phyloP scores from a whole-genome alignment of 2,797 vertebrate species.

The Thripadectes ignobilis region DNA sequence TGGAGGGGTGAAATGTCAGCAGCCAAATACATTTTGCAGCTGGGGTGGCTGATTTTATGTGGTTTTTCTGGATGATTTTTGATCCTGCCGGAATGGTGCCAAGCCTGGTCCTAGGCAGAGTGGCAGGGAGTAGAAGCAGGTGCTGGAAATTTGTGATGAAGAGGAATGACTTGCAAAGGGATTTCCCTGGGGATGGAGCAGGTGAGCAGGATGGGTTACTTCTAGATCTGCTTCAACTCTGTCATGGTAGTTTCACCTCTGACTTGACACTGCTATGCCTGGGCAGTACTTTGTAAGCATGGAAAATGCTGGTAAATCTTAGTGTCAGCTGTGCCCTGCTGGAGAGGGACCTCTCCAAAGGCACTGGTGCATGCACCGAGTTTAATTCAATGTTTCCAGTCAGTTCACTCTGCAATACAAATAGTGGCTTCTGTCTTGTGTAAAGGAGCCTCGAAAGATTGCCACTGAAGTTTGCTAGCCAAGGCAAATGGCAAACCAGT shows the following conservation, averaged over 20 bases:
- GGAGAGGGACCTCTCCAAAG: not conserved
- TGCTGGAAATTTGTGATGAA: not conserved
- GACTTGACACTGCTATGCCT: not conserved
- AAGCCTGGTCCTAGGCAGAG: not conserved
- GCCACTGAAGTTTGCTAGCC: not conserved
- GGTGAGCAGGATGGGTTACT: not conserved
- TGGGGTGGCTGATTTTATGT: not conserved
- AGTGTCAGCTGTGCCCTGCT: not conserved
- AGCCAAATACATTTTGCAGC: not conserved
- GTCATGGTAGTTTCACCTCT: not conserved
- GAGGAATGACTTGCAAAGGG: not conserved
- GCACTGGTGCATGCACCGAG: not conserved
- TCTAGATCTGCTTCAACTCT: not conserved
- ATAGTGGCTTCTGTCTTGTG: not conserved
- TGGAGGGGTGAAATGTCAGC: not conserved
- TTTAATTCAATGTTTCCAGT: not conserved
- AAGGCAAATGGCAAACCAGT: not conserved
- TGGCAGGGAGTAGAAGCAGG: not conserved
- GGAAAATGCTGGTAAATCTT: not conserved
- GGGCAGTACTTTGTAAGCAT: not conserved
- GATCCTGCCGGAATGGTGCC: not conserved
- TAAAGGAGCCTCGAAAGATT: not conserved
- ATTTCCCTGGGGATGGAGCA: not conserved
- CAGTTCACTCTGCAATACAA: not conserved
- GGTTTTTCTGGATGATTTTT: not conserved